Conservation (phyloP, 2,113 vertebrate species). For the Puffinus mauretanicus region DNA sequence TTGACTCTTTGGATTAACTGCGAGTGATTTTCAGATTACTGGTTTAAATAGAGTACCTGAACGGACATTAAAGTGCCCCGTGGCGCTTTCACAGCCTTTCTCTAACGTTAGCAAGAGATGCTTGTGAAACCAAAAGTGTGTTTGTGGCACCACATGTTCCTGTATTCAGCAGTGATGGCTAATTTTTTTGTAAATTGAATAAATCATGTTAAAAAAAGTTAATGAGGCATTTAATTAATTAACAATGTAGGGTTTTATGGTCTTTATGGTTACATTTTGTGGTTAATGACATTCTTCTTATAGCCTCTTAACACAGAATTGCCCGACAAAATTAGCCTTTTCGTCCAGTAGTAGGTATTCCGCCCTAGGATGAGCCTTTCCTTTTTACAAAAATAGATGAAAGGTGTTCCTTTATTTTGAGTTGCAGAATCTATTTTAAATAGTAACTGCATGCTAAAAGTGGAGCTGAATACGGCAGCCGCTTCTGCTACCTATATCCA, state of each 20-base stretch:
- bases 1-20: background rate
- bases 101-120: background rate
- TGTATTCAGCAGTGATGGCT: conserved; percentile 52
- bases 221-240: conserved; percentile 85
- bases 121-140: conserved; percentile 31
- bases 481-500: conserved; percentile 36
- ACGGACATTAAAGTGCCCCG: background rate
- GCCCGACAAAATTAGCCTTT: conserved; percentile 65
- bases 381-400: conserved; percentile 23
- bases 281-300: conserved; percentile 76
- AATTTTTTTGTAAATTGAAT: conserved; percentile 78
- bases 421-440: conserved; percentile 38
- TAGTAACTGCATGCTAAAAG: background rate
- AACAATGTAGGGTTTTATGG: conserved; percentile 78
- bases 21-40: background rate
- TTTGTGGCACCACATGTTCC: conserved; percentile 56
- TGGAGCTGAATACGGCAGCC: background rate
- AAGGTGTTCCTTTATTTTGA: conserved; percentile 31
- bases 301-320: conserved; percentile 66
- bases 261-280: conserved; percentile 79
- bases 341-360: conserved; percentile 45
- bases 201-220: conserved; percentile 82
- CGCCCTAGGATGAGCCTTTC: background rate
- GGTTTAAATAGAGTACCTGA: background rate
- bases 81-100: background rate